Conservation (phyloP, 1,140 invertebrate genomes). For the Drosophila tsacasi region DNA sequence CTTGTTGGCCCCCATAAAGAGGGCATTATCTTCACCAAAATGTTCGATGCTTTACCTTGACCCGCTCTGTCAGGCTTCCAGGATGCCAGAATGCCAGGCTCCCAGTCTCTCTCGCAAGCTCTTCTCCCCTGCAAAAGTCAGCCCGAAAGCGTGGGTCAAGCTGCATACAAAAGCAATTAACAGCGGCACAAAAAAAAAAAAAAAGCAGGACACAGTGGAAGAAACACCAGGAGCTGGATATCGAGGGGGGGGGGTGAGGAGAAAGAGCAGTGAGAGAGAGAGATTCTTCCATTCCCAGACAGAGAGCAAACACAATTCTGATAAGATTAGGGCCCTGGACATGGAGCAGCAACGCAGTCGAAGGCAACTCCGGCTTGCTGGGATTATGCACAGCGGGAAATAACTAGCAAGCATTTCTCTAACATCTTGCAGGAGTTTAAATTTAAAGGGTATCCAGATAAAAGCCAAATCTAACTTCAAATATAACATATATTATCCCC, state of each 20-base stretch:
- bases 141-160: conserved; percentile 3
- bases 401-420: too few relatives aligned
- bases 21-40: not conserved
- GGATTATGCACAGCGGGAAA: conserved; percentile 4
- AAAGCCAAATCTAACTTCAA: not conserved
- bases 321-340: conserved; percentile 32
- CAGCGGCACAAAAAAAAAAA: conserved; percentile 28
- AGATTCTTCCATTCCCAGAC: conserved; percentile 29
- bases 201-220: not conserved
- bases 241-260: rapidly evolving
- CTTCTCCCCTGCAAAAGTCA: conserved; percentile 20
- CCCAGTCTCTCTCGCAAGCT: not conserved
- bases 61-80: not conserved
- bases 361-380: conserved; percentile 10
- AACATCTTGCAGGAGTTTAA: too few relatives aligned
- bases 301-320: conserved; percentile 37
- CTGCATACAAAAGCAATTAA: conserved; percentile 74
- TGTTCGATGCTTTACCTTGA: not conserved
- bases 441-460: not conserved
- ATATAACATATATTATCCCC: too few relatives aligned
- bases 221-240: not conserved
- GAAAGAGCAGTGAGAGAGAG: not conserved
- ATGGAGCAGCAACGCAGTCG: not conserved
- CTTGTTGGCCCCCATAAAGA: too few relatives aligned
- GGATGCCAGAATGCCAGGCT: not conserved